A percentile compares a stretch with the other conserved stretches of the same genome.
phyloP scores from a whole-genome alignment of 2,797 vertebrate species.

The Macroramphosus scolopax region DNA sequence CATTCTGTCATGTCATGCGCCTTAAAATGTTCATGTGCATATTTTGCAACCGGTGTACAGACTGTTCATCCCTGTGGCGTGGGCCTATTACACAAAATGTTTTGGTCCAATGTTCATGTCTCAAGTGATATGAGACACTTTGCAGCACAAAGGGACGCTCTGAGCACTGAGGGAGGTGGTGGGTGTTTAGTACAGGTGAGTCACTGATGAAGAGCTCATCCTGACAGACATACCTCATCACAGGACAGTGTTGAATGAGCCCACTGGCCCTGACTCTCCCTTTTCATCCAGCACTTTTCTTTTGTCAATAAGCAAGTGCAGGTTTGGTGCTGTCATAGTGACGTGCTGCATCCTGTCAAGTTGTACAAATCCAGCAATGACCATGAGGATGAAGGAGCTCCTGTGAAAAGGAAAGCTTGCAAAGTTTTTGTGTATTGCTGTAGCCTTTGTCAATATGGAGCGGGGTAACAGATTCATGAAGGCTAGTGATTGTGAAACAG shows the following conservation, averaged over 20 bases:
- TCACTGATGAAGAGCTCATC: conserved; percentile 52
- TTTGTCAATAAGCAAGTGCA: conserved; percentile 40
- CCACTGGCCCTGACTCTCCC: conserved; percentile 37
- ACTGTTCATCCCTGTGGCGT: conserved; percentile 4
- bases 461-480: too few relatives aligned
- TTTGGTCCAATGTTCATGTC: conserved; percentile 20
- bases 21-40: neutral
- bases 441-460: too few relatives aligned
- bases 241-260: conserved; percentile 26
- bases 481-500: neutral
- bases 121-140: conserved; percentile 46
- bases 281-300: conserved; percentile 37
- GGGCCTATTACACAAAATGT: conserved; percentile 14
- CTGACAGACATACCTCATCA: conserved; percentile 33
- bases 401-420: neutral
- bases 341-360: conserved; percentile 33
- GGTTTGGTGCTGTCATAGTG: conserved; percentile 21
- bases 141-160: conserved; percentile 48
- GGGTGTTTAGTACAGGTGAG: conserved; percentile 62
- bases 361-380: conserved; percentile 4
- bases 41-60: conserved; percentile 4
- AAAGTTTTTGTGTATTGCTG: too few relatives aligned
- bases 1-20: too few relatives aligned
- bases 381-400: neutral
- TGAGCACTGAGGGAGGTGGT: conserved; percentile 36